phyloP scores from a whole-genome alignment of 2,797 vertebrate species.

The Sebastes trivittatus region DNA sequence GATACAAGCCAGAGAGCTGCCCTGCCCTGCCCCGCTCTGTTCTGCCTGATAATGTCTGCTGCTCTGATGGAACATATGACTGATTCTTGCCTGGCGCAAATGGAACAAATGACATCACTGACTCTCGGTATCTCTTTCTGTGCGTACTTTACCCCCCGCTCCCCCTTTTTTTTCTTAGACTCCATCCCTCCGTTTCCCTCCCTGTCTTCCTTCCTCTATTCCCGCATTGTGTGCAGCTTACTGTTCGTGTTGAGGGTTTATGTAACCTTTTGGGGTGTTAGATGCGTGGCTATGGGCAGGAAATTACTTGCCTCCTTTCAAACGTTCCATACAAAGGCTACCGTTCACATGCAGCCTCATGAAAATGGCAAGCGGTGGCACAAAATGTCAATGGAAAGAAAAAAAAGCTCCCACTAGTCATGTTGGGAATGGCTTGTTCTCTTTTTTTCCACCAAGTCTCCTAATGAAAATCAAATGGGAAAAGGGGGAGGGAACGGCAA shows the following conservation, averaged over 20 bases:
- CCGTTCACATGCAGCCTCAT: conserved; percentile 57
- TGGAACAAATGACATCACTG: conserved; percentile 84
- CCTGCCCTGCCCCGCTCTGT: conserved; percentile 58
- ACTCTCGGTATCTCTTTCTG: conserved; percentile 70
- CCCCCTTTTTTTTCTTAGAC: conserved; percentile 10
- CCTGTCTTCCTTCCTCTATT: not conserved
- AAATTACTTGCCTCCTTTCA: conserved; percentile 66
- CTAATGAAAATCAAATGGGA: conserved; percentile 31
- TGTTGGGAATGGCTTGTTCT: conserved; percentile 29
- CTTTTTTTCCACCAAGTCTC: conserved; percentile 32
- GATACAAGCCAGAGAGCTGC: conserved; percentile 64
- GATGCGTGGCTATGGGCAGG: conserved; percentile 52
- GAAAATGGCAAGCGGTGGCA: conserved; percentile 54
- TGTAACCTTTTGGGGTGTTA: conserved; percentile 58
- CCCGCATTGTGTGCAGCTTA: conserved; percentile 22
- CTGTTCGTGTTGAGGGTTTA: conserved; percentile 45
- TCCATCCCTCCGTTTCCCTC: conserved; percentile 23
- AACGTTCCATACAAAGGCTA: conserved; percentile 60
- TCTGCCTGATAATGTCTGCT: conserved; percentile 73
- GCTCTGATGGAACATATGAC: conserved; percentile 76
- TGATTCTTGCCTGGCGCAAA: conserved; percentile 67
- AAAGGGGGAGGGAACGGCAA: not conserved
- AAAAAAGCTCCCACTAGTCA: conserved; percentile 50
- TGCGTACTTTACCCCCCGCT: conserved; percentile 28
- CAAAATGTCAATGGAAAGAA: conserved; percentile 64